These are phyloP conservation scores for Psephotus haematonotus DNA, from an alignment of 2,113 vertebrate species.

Conservation along the genomic window DNA sequence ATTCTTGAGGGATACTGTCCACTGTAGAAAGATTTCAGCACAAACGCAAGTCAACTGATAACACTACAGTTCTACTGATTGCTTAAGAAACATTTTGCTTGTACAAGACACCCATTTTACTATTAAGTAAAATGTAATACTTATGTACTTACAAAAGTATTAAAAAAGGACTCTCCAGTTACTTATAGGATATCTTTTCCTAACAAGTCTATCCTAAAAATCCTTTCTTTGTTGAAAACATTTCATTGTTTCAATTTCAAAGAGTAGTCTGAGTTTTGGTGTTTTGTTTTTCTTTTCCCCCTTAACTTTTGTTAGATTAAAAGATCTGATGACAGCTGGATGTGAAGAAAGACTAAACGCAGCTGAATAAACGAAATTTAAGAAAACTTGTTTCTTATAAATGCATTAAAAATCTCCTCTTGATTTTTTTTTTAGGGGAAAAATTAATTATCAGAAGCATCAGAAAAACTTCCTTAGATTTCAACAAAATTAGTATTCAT, in stretches of 20 bases:
- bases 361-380: background rate
- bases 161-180: background rate
- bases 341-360: constrained; percentile 8
- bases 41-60: background rate
- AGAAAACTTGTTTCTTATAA: background rate
- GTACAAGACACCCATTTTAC: background rate
- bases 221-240: background rate
- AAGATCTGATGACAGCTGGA: background rate
- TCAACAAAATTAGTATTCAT: background rate
- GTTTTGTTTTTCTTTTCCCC: background rate
- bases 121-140: background rate
- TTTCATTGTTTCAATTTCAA: background rate
- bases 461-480: background rate
- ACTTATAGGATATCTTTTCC: background rate
- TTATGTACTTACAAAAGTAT: background rate
- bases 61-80: background rate
- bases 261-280: background rate
- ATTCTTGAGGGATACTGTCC: background rate
- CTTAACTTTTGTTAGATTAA: background rate
- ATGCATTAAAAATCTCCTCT: background rate
- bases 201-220: background rate
- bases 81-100: background rate
- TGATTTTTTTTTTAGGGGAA: background rate
- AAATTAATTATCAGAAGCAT: background rate
- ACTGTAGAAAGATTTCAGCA: background rate